Percentiles rank a stretch among this genome's conserved stretches.
These are phyloP conservation scores for Diaphora mendica DNA, from an alignment of 2,888 invertebrate species.

Conservation along the genomic window DNA sequence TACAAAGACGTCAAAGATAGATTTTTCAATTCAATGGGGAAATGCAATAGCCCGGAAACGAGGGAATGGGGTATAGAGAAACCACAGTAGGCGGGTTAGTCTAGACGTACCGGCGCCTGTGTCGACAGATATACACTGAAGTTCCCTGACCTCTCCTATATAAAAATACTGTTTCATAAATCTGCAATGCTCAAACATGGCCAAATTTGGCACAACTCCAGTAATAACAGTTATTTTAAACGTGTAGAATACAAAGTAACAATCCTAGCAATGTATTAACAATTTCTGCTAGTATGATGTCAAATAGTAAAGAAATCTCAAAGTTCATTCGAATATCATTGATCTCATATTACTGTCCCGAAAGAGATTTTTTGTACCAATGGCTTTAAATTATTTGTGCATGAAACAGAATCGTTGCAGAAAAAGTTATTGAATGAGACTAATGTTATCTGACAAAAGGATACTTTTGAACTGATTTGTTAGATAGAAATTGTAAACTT, in stretches of 20 bases:
- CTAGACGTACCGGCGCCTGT: slow-evolving; percentile 75
- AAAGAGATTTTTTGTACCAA: slow-evolving; percentile 41
- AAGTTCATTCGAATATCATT: slow-evolving; percentile 27
- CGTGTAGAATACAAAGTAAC: slow-evolving; percentile 26
- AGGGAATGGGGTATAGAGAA: slow-evolving; percentile 57
- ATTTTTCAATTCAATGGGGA: slow-evolving; percentile 20
- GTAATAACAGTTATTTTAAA: slow-evolving; percentile 20
- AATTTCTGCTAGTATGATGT: slow-evolving; percentile 21
- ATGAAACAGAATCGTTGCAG: background rate
- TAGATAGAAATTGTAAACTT: too few species aligned
- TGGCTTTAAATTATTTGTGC: background rate
- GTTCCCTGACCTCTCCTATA: slow-evolving; percentile 61
- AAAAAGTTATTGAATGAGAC: background rate
- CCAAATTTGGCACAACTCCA: slow-evolving; percentile 62
- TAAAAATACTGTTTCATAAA: slow-evolving; percentile 45
- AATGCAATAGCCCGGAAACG: slow-evolving; percentile 42
- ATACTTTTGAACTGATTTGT: background rate
- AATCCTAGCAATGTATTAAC: slow-evolving; percentile 18
- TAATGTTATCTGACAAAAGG: background rate
- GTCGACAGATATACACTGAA: slow-evolving; percentile 59
- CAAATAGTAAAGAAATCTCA: slow-evolving; percentile 42
- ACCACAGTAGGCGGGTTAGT: slow-evolving; percentile 65
- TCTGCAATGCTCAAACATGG: slow-evolving; percentile 30
- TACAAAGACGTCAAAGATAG: slow-evolving; percentile 18
- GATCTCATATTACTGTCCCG: slow-evolving; percentile 55